Evolutionary conservation across 2,888 invertebrate genomes (phyloP), one percentile per base, ranked within the genome.

Genomic region (Octonoba sinensis): DNA sequence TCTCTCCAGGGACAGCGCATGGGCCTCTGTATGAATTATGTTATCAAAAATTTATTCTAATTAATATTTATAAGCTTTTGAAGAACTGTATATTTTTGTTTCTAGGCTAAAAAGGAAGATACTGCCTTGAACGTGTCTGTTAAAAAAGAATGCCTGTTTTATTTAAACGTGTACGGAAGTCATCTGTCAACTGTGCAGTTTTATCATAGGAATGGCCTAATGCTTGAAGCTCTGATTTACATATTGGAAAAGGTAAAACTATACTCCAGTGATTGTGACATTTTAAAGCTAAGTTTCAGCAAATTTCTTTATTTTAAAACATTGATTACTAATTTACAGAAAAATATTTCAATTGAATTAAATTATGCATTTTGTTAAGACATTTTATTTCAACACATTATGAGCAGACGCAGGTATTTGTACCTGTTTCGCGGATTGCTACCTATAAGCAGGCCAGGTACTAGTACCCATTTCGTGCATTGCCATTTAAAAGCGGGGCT

Each of bases 121-220:
- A 62, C 36, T 60, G 47, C 71, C 49, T 47, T 82, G 27, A 47
- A 74, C 62, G 67, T 57, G 2, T 18, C 62, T 3, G 67, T 85
- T 66, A 83, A 82, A 86, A 92, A 93, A 82, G 96, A 96, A 89
- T 95, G 94, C 86, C 88, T 95, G 1, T 94, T 93, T 88, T 97
- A 96, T 88, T 89, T 96, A 3, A 90, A 91, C 3, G 93, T 92
- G 81, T 96, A 96, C 86, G 96, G 95, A 0, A 93, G 93, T 3
- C 76, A 79, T 62, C 62, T 54, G 56, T 24, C 66, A 27, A 72
- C 74, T 27, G 67, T 83, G 22, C 47, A 20, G n/a, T 83, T 83
- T 76, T 83, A 62, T 75, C 75, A 75, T 8, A 92, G 92, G 78
- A 93, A 95, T 85, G 92, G 92, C 16, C 92, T 93, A 85, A 89